Base-by-base conservation (phyloP, 2,113 vertebrate genomes). In the Nyctibius bracteatus region DNA sequence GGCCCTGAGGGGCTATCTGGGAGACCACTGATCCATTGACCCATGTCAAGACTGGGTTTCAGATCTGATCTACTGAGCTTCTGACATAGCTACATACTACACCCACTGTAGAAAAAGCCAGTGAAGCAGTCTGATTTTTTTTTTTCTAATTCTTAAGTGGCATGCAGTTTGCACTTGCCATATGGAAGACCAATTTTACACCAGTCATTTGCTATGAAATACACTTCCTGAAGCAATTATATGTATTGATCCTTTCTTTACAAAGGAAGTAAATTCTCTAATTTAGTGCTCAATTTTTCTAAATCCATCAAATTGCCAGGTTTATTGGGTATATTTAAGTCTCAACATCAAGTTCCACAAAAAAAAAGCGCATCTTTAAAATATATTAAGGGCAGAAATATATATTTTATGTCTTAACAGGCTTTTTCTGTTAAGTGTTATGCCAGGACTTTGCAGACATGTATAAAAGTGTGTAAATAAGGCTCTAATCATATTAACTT, bases 21-120 rank as follows among this genome's bases (percentile, higher is more conserved):
- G 97, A 98, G 98, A 98, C 96, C 92, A 92, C 97, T 98, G 98
- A 98, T 98, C 97, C 98, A 98, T 67, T 99, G 99, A 99, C 99
- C 99, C 99, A 98, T 99, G 98, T 98, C 98, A 98, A 96, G 98
- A 98, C 98, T 98, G 98, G 97, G 98, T 99, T 99, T 98, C 97
- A 98, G 97, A 97, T 99, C 98, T 98, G 97, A 98, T 98, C 97
- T 98, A 59, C 97, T 97, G 98, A 97, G 97, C 98, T 98, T 98
- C 98, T 99, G 98, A 98, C 95, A 59, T 97, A 97, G 88, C 97
- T 97, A 61, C 97, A 80, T 91, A 96, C 67, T 89, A 44, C 93
- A 97, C 97, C 98, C 98, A 81, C 91, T 95, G 95, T 43, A 97
- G 97, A 98, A 97, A 98, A 98, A 98, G 96, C 84, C 93, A 70